These are phyloP conservation scores for Acrocephalus scirpaceus DNA, from an alignment of 2,797 vertebrate genomes.

Conservation along the genomic window DNA sequence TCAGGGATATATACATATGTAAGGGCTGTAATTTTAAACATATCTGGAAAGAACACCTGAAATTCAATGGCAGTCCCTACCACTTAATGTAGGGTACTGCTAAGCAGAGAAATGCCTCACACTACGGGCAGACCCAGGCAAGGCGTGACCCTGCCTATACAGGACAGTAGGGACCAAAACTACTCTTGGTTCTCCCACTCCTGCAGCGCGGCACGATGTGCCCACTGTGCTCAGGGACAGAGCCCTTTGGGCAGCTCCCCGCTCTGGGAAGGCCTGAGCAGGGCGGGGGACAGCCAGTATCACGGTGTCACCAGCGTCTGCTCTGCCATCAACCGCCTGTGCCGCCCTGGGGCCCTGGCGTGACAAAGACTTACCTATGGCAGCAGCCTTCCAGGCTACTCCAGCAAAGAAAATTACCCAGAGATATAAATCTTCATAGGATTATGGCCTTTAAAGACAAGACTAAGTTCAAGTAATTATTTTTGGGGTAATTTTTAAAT, in stretches of 20 bases:
- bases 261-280: rapidly evolving
- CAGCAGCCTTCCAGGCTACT: not conserved
- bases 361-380: not conserved
- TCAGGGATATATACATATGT: not conserved
- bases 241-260: not conserved
- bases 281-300: not conserved
- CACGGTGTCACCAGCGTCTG: rapidly evolving
- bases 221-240: rapidly evolving
- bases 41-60: not conserved
- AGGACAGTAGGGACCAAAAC: not conserved
- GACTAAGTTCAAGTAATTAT: slow-evolving; percentile 22
- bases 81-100: not conserved
- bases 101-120: not conserved
- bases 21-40: not conserved
- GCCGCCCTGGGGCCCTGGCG: not conserved
- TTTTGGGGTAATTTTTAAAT: not conserved
- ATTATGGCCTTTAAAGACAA: slow-evolving; percentile 14
- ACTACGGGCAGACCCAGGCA: not conserved
- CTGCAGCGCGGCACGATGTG: rapidly evolving
- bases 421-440: not conserved
- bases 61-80: not conserved
- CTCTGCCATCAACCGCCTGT: not conserved
- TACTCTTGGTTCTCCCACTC: not conserved
- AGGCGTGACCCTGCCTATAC: not conserved
- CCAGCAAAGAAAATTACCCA: not conserved